phyloP scores from a whole-genome alignment of 2,888 invertebrate species.

The Danaus chrysippus region DNA sequence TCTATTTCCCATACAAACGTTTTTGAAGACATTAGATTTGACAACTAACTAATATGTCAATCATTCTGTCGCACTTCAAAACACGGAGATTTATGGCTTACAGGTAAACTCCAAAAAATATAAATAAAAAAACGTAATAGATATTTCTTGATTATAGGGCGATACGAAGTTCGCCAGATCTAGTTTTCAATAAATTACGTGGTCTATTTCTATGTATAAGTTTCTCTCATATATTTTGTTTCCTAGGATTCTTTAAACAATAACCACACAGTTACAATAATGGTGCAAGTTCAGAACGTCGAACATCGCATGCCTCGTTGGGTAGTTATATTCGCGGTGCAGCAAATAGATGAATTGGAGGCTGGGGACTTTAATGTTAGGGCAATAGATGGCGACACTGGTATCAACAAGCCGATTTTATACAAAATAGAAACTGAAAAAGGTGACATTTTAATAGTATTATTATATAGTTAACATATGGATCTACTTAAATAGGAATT shows the following conservation, averaged over 20 bases:
- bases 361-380: slow-evolving; percentile 59
- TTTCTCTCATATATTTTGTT: not conserved
- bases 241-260: slow-evolving; percentile 66
- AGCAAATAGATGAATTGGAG: slow-evolving; percentile 78
- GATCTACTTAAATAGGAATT: no score
- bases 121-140: no score
- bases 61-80: no score
- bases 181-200: no score
- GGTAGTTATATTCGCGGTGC: slow-evolving; percentile 76
- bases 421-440: slow-evolving; percentile 66
- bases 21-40: no score
- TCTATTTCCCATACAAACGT: no score
- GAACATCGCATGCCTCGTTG: slow-evolving; percentile 80
- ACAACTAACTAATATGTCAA: no score
- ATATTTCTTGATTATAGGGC: no score
- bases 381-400: slow-evolving; percentile 82
- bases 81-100: no score
- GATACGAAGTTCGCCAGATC: no score
- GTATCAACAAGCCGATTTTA: slow-evolving; percentile 73
- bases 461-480: not conserved
- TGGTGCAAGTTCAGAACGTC: slow-evolving; percentile 79
- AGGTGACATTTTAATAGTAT: slow-evolving; percentile 40
- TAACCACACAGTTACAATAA: slow-evolving; percentile 60
- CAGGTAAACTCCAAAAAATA: no score
- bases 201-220: no score